A percentile compares a stretch with the other conserved stretches of the same genome.
Evolutionary conservation across 2,888 invertebrate genomes (phyloP).

Genomic region (Archaeoteleia sp.): DNA sequence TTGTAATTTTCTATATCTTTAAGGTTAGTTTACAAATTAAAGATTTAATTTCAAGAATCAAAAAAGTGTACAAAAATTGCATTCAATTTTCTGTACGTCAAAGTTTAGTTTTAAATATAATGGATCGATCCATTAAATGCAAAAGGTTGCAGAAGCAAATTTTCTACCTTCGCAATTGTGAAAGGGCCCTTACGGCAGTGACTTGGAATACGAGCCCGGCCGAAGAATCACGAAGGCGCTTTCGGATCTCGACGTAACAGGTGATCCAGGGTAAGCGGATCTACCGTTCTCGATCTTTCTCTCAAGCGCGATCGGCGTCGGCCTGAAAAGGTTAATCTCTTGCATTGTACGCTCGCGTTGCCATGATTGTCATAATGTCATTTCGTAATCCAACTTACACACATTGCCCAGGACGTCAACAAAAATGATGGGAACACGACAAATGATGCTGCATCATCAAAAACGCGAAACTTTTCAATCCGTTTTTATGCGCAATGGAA

Average conservation of each 20-base stretch:
- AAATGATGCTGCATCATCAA: no score
- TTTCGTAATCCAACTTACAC: conserved; percentile 39
- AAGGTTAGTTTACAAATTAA: no score
- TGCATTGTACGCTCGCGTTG: conserved; percentile 9
- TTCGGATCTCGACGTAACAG: conserved; percentile 56
- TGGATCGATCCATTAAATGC: no score
- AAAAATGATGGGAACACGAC: conserved; percentile 29
- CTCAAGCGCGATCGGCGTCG: conserved; percentile 37
- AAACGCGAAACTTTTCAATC: conserved; percentile 33
- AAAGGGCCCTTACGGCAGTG: no score
- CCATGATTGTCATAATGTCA: conserved; percentile 37
- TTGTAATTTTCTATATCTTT: no score
- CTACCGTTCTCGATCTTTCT: conserved; percentile 59
- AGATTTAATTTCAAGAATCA: no score
- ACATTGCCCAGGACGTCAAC: conserved; percentile 24
- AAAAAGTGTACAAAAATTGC: no score
- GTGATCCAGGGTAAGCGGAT: conserved; percentile 60
- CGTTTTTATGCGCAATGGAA: no score
- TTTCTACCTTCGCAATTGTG: no score
- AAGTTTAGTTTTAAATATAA: no score
- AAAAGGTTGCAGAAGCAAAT: no score
- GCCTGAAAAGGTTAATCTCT: conserved; percentile 46
- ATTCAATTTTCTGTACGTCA: no score
- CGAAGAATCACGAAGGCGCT: conserved; percentile 42
- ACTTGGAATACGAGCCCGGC: neutral